Conservation (phyloP, 2,113 vertebrate genomes). For the Ploceus nigricollis region DNA sequence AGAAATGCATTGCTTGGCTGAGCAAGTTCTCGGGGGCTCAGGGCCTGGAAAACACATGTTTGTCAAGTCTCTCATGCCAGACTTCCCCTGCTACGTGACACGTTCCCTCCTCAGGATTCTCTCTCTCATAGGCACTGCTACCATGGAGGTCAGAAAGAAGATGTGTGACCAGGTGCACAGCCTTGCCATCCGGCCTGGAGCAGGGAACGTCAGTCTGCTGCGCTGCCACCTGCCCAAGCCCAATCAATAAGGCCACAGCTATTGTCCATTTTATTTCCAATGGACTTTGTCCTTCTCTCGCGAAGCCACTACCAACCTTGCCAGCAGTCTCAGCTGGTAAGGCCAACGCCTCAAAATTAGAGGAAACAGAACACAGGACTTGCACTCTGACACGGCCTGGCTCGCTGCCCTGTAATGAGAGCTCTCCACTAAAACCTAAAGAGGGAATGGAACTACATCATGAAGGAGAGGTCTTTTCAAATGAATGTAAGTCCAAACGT, state of each 20-base stretch:
- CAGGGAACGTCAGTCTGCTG: background rate
- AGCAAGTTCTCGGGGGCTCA: background rate
- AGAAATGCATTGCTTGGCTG: background rate
- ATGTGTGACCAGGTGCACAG: background rate
- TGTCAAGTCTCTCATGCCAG: background rate
- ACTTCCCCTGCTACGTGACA: background rate
- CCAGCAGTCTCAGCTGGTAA: background rate
- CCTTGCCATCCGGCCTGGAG: background rate
- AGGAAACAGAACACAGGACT: background rate
- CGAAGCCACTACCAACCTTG: background rate
- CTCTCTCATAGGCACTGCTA: background rate
- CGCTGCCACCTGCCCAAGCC: rapidly evolving
- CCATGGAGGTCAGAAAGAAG: background rate
- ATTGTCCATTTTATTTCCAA: background rate
- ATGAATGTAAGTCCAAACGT: rapidly evolving
- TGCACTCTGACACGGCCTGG: background rate
- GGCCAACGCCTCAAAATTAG: background rate
- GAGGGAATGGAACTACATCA: background rate
- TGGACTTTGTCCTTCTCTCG: background rate
- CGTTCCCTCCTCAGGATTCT: background rate
- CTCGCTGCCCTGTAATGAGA: background rate
- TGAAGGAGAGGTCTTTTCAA: background rate
- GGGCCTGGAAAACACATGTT: background rate
- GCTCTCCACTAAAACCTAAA: background rate
- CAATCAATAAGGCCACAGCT: background rate